These are phyloP conservation scores for Phengaris alcon DNA, from an alignment of 2,888 invertebrate species.

Conservation along the genomic window DNA sequence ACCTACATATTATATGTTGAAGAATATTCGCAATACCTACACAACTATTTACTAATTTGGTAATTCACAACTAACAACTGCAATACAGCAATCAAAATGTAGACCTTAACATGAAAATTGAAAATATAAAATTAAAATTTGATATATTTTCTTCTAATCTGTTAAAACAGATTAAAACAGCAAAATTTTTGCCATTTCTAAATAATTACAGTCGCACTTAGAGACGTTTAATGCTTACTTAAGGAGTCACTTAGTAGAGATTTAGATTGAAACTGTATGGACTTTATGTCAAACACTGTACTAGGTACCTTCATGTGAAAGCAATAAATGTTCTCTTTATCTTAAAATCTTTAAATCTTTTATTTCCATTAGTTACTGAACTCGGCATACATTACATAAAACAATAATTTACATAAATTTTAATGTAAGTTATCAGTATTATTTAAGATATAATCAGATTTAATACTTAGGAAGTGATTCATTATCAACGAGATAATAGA, in stretches of 20 bases:
- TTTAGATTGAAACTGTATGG: too few relatives aligned
- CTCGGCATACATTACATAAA: neutral
- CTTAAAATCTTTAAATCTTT: too few relatives aligned
- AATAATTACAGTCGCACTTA: too few relatives aligned
- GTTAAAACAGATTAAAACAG: neutral
- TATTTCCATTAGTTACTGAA: neutral
- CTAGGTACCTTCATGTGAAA: too few relatives aligned
- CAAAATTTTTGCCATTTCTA: too few relatives aligned
- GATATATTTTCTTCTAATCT: neutral
- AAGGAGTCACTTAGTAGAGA: too few relatives aligned
- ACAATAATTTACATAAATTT: neutral
- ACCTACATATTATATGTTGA: conserved; percentile 31
- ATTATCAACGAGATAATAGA: conserved; percentile 3
- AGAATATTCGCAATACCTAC: neutral
- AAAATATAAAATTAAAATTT: neutral
- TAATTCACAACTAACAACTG: neutral
- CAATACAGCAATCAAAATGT: neutral
- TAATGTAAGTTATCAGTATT: conserved; percentile 25
- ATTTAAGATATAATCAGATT: conserved; percentile 29
- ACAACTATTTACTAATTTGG: neutral
- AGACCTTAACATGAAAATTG: neutral
- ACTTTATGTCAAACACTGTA: too few relatives aligned
- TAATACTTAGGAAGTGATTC: conserved; percentile 26
- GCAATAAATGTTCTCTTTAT: too few relatives aligned
- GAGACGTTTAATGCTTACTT: too few relatives aligned